These are phyloP conservation scores for Toxostoma redivivum DNA, from an alignment of 2,113 vertebrate species.

Conservation along the genomic window DNA sequence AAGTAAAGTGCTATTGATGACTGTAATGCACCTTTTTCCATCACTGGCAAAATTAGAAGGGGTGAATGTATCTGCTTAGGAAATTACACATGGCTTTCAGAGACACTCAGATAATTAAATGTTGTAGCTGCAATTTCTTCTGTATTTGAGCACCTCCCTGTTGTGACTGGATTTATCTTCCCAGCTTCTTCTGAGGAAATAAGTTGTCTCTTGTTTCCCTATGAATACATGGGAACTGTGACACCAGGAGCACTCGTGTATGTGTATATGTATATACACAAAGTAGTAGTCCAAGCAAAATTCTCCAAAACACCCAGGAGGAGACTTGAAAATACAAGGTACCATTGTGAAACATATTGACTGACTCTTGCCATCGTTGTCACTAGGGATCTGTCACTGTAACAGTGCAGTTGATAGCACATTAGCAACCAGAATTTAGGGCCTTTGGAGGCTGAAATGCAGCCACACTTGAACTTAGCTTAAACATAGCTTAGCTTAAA, in stretches of 20 bases:
- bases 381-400: not conserved
- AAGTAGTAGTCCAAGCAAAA: not conserved
- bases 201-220: not conserved
- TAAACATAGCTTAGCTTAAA: not conserved
- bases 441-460: not conserved
- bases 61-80: conserved; percentile 1
- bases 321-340: not conserved
- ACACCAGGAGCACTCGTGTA: not conserved
- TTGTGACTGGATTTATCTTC: not conserved
- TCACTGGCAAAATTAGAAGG: not conserved
- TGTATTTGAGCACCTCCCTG: not conserved
- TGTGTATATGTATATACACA: not conserved
- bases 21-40: not conserved
- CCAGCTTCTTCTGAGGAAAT: not conserved
- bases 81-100: not conserved
- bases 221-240: not conserved
- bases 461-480: not conserved
- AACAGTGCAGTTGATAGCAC: not conserved
- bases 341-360: not conserved
- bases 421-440: not conserved
- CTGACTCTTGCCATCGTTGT: not conserved
- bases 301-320: not conserved
- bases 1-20: not conserved
- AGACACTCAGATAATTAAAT: not conserved
- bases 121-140: conserved; percentile 2